These are phyloP conservation scores for Subanguina moxae DNA, from an alignment of 1,140 invertebrate species.

Conservation along the genomic window DNA sequence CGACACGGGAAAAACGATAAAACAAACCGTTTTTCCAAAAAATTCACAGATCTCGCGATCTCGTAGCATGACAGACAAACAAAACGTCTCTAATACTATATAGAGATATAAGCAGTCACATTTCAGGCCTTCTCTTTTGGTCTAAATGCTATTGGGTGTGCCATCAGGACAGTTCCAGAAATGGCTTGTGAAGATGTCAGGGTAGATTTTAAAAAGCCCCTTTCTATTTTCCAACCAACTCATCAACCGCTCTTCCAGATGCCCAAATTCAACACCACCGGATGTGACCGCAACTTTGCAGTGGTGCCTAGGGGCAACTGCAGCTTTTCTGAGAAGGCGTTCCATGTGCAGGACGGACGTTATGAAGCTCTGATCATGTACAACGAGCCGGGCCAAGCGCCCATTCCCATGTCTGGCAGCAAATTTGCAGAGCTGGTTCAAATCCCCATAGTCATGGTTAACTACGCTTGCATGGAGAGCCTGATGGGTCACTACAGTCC, in stretches of 20 bases:
- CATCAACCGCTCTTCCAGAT: too few species aligned
- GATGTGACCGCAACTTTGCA: constrained; percentile 48
- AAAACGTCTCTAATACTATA: background rate
- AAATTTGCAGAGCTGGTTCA: constrained; percentile 44
- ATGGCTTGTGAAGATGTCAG: constrained; percentile 45
- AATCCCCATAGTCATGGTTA: constrained; percentile 57
- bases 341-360: constrained; percentile 39
- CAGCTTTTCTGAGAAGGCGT: constrained; percentile 55
- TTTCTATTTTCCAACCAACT: too few species aligned
- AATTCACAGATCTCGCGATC: too few species aligned
- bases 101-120: constrained; percentile 18
- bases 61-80: too few species aligned
- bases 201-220: too few species aligned
- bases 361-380: constrained; percentile 51
- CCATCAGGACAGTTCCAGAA: constrained; percentile 39
- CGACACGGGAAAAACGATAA: too few species aligned
- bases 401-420: constrained; percentile 54
- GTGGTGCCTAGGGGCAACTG: constrained; percentile 55
- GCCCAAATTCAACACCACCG: constrained; percentile 19
- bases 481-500: constrained; percentile 46
- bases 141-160: constrained; percentile 49
- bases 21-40: too few species aligned
- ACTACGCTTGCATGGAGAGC: constrained; percentile 49
- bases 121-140: constrained; percentile 24
- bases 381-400: constrained; percentile 37